Evolutionary conservation across 2,797 vertebrate species (phyloP).

Genomic region (Gymnothorax reevesii): DNA sequence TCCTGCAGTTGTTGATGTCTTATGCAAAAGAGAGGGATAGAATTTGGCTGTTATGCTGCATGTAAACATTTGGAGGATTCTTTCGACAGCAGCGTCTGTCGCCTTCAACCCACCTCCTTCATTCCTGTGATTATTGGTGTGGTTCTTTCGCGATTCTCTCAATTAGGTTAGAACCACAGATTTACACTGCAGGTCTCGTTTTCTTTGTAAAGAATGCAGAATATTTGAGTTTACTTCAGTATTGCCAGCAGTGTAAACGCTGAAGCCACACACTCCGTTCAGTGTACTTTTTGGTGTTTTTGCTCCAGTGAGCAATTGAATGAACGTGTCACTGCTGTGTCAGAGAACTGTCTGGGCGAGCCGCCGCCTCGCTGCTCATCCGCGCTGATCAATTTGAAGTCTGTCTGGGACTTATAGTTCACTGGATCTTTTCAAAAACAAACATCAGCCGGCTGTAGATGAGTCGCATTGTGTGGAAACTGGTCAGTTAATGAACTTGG

Average conservation of each 20-base stretch:
- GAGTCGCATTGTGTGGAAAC: background rate
- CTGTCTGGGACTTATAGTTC: background rate
- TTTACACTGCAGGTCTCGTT: background rate
- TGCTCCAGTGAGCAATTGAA: background rate
- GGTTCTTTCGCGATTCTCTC: background rate
- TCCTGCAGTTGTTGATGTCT: background rate
- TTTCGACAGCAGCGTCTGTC: background rate
- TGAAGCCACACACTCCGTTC: background rate
- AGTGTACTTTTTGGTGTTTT: background rate
- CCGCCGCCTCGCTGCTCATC: background rate
- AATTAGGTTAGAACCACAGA: background rate
- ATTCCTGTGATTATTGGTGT: background rate
- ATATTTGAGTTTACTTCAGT: background rate
- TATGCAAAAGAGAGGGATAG: background rate
- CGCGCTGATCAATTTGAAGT: background rate
- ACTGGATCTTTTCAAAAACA: background rate
- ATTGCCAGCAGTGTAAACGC: background rate
- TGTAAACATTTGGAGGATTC: background rate
- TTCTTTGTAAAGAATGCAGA: background rate
- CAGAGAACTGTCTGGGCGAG: background rate
- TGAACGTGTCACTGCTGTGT: background rate
- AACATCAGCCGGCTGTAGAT: background rate
- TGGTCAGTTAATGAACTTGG: background rate
- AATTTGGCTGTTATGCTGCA: background rate
- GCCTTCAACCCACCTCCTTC: background rate